phyloP scores from a whole-genome alignment of 2,888 invertebrate genomes.

The Diabrotica balteata region DNA sequence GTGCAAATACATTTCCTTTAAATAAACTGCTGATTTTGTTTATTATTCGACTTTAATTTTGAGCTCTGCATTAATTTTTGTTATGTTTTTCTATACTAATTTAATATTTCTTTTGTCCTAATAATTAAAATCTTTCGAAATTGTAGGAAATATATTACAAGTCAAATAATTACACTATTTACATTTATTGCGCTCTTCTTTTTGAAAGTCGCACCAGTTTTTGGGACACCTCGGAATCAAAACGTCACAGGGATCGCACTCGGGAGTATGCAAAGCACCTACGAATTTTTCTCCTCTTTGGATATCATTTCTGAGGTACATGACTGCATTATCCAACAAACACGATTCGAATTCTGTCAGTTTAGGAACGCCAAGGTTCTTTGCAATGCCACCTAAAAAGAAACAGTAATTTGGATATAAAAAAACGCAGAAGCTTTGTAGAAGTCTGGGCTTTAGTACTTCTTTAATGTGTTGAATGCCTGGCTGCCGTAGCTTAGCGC shows the following conservation, averaged over 20 bases:
- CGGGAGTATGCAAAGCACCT: constrained; percentile 47
- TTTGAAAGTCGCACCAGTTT: constrained; percentile 40
- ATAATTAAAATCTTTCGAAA: too few relatives aligned
- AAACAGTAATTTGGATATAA: background rate
- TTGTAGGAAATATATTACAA: too few relatives aligned
- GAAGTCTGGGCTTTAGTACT: too few relatives aligned
- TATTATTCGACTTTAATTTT: too few relatives aligned
- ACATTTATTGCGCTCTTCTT: background rate
- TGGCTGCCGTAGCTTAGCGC: too few relatives aligned
- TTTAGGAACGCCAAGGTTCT: constrained; percentile 55
- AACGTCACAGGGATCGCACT: constrained; percentile 52
- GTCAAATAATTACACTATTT: too few relatives aligned
- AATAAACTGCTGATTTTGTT: too few relatives aligned
- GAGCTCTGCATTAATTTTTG: too few relatives aligned
- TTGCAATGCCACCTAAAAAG: constrained; percentile 47
- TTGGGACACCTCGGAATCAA: constrained; percentile 48
- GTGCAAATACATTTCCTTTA: too few relatives aligned
- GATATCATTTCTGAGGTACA: constrained; percentile 50
- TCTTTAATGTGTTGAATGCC: too few relatives aligned
- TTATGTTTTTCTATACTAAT: too few relatives aligned
- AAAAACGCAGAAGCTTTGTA: background rate
- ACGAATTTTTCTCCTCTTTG: constrained; percentile 51
- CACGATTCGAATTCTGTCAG: constrained; percentile 55
- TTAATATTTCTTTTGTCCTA: too few relatives aligned
- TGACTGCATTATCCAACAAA: constrained; percentile 53